Base-by-base conservation (phyloP, 2,113 vertebrate genomes). In the Gallinago undulata region DNA sequence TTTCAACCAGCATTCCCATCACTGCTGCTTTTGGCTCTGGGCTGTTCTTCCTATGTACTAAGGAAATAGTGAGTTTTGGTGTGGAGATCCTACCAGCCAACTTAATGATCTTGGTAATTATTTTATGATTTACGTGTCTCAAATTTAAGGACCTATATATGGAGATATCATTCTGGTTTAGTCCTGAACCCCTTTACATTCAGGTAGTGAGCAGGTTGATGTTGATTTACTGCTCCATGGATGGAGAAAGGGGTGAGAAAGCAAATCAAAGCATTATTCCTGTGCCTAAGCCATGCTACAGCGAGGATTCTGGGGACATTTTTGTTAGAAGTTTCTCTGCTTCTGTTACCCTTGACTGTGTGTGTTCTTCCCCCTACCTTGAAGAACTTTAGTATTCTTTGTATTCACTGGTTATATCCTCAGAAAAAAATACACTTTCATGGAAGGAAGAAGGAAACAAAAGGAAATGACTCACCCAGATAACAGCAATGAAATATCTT, bases 391-490 rank as follows among this genome's bases (percentile, higher is more conserved):
- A 87, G 47, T 78, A 57, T 84, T 93, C 78, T 90, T 93, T 94
- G 57, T 90, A 62, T 79, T 84, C 62, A 48, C 25, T 73, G 41
- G 18, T 73, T 89, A 62, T 23, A 57, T 87, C 35, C 57, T 76
- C 69, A 81, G 69, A 88, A 19, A 82, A 82, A 93, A 93, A 78
- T 76, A 57, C 19, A 67, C 43, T 94, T 92, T 91, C 73, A 84
- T 78, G 69, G n/a, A 69, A 96, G 89, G 89, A 95, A 84, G 89
- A 84, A 78, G 45, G 57, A 89, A 93, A 89, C 66, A 92, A 86
- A 84, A 92, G 92, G 92, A 94, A 95, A 93, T 93, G 48, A 96
- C 73, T 96, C 94, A 95, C 9, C 4, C 53, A 84, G 89, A 95
- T 84, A 94, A 92, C 15, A 89, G 62, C 57, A 76, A 47, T 82